A percentile compares a stretch with the other conserved stretches of the same genome.
Conservation (phyloP, 2,888 invertebrate species). For the Acrobasis consociella region DNA sequence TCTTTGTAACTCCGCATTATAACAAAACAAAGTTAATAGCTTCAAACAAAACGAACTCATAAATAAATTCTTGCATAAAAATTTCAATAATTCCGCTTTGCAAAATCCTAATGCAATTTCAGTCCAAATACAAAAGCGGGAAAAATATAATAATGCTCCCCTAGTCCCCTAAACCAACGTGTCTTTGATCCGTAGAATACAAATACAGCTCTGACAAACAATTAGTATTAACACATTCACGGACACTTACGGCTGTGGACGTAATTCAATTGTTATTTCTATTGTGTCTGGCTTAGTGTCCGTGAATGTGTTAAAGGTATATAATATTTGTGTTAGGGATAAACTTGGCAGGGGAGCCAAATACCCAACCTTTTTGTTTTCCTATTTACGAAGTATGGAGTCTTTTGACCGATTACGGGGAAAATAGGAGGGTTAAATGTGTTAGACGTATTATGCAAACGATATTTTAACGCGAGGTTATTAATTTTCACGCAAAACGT, state of each 20-base stretch:
- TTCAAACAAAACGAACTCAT: constrained; percentile 1
- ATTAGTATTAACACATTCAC: no score
- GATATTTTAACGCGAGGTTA: constrained; percentile 3
- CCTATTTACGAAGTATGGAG: constrained; percentile 12
- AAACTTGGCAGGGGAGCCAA: constrained; percentile 11
- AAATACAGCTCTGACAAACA: constrained; percentile 54
- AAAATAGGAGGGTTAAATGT: constrained; percentile 9
- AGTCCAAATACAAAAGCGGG: constrained; percentile 31
- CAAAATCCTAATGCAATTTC: constrained; percentile 26
- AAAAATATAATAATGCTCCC: constrained; percentile 43
- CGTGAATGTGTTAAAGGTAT: no score
- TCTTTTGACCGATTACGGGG: constrained; percentile 21
- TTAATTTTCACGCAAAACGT: background rate
- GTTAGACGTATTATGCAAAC: constrained; percentile 2
- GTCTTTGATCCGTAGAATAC: constrained; percentile 61
- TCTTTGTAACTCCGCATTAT: background rate
- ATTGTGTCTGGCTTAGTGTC: no score
- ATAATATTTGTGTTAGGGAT: constrained; percentile 31
- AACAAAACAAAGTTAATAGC: constrained; percentile 14
- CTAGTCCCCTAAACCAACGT: constrained; percentile 42
- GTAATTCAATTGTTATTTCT: no score
- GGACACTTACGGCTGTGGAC: no score
- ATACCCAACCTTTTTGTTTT: constrained; percentile 17
- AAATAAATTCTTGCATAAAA: constrained; percentile 15
- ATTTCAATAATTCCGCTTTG: constrained; percentile 24